These are phyloP conservation scores for Carabus problematicus DNA, from an alignment of 2,888 invertebrate species.

Conservation along the genomic window DNA sequence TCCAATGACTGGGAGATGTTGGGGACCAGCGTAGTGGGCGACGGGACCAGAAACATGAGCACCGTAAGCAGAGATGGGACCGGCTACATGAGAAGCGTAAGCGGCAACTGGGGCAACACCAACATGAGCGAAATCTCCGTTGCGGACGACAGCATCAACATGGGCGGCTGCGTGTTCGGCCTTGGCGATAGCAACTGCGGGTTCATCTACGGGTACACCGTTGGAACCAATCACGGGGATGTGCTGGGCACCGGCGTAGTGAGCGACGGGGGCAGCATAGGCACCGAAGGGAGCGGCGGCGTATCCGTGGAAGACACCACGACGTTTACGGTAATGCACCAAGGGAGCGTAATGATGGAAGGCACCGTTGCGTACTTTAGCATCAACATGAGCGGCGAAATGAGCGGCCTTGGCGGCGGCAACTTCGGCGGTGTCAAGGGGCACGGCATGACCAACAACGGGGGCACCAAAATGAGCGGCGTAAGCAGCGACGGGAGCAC, in stretches of 20 bases:
- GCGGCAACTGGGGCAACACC: slow-evolving; percentile 1
- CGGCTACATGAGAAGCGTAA: slow-evolving; percentile 51
- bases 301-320: slow-evolving; percentile 50
- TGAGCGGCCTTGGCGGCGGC: slow-evolving; percentile 63
- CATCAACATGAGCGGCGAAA: slow-evolving; percentile 57
- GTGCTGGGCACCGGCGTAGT: slow-evolving; percentile 44
- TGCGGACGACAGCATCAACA: slow-evolving; percentile 55
- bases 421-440: slow-evolving; percentile 60
- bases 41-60: slow-evolving; percentile 45
- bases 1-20: slow-evolving; percentile 46
- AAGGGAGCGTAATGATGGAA: slow-evolving; percentile 40
- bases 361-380: slow-evolving; percentile 49
- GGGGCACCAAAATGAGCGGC: slow-evolving; percentile 46
- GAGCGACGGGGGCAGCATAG: slow-evolving; percentile 35
- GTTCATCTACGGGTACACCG: slow-evolving; percentile 66
- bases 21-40: slow-evolving; percentile 46
- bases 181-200: slow-evolving; percentile 56
- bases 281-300: slow-evolving; percentile 48
- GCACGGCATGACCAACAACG: slow-evolving; percentile 49
- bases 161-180: slow-evolving; percentile 67
- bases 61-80: slow-evolving; percentile 46
- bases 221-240: slow-evolving; percentile 60
- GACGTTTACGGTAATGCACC: slow-evolving; percentile 31
- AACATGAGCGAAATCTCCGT: slow-evolving; percentile 49
- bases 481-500: slow-evolving; percentile 42